These are phyloP conservation scores for Amiota minor DNA, from an alignment of 2,888 invertebrate species.

Conservation along the genomic window DNA sequence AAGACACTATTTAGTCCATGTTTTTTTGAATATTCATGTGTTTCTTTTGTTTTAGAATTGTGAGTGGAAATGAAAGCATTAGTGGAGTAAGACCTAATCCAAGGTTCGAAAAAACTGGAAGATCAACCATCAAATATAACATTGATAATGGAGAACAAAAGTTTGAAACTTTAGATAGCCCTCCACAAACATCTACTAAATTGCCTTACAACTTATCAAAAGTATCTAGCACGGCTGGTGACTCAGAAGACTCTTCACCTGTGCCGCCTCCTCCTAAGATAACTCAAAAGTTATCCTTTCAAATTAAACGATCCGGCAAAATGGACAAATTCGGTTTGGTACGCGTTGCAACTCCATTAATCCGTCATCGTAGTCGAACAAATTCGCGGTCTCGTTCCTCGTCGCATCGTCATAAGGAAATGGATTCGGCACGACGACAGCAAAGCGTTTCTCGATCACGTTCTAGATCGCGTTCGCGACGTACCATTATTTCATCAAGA, in stretches of 20 bases:
- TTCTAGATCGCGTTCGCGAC: slow-evolving; percentile 23
- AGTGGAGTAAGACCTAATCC: slow-evolving; percentile 57
- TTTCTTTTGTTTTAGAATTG: slow-evolving; percentile 44
- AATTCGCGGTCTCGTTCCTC: slow-evolving; percentile 48
- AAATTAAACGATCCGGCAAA: slow-evolving; percentile 76
- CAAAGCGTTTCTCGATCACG: slow-evolving; percentile 70
- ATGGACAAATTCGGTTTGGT: slow-evolving; percentile 84
- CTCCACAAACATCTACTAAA: not conserved
- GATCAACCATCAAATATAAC: slow-evolving; percentile 39
- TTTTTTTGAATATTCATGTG: not conserved
- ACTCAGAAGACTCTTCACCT: slow-evolving; percentile 53
- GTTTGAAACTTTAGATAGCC: not conserved
- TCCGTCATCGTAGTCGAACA: slow-evolving; percentile 37
- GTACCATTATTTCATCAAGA: slow-evolving; percentile 4
- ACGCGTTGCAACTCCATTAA: slow-evolving; percentile 78
- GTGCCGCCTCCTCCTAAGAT: slow-evolving; percentile 44
- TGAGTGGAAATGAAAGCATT: slow-evolving; percentile 41
- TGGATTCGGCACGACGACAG: slow-evolving; percentile 60
- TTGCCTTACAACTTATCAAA: not conserved
- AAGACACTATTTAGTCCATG: too few species aligned
- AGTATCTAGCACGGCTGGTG: not conserved
- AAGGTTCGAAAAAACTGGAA: slow-evolving; percentile 63
- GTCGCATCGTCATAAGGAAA: slow-evolving; percentile 28
- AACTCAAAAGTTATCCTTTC: slow-evolving; percentile 65
- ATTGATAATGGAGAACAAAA: too few species aligned